Percentiles rank a stretch among this genome's conserved stretches.
Evolutionary conservation across 2,113 vertebrate species (phyloP).

Genomic region (Eublepharis macularius): DNA sequence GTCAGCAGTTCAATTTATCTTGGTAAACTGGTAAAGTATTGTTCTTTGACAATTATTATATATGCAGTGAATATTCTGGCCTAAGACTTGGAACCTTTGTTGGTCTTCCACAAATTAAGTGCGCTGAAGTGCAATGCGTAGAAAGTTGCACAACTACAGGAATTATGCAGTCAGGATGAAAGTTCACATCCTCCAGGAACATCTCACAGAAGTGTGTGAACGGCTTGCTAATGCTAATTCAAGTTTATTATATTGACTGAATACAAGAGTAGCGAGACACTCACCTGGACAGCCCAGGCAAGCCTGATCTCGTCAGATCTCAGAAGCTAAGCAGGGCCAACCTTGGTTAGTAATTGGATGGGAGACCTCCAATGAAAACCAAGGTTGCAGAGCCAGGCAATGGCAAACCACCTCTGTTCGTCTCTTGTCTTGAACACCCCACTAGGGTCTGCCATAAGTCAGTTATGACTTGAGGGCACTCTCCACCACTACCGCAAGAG

Average conservation of each 20-base stretch:
- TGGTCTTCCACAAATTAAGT: background rate
- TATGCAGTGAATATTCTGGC: background rate
- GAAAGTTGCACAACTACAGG: background rate
- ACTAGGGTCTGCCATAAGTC: too few relatives aligned
- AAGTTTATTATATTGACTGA: background rate
- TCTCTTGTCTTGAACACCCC: too few relatives aligned
- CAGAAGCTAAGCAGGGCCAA: too few relatives aligned
- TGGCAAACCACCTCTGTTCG: too few relatives aligned
- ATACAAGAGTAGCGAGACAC: background rate
- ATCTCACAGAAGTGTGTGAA: rapidly evolving
- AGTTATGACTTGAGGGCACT: too few relatives aligned
- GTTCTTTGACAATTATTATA: background rate
- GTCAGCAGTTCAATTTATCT: background rate
- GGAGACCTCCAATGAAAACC: too few relatives aligned
- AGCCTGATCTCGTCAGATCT: too few relatives aligned
- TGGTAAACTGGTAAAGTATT: background rate
- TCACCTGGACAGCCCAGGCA: too few relatives aligned
- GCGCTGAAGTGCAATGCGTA: background rate
- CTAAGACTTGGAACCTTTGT: background rate
- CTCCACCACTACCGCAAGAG: too few relatives aligned
- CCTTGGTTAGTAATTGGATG: too few relatives aligned
- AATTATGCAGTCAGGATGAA: background rate
- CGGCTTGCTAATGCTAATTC: background rate
- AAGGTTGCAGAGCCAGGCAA: too few relatives aligned
- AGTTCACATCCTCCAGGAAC: background rate